Base-by-base conservation (phyloP, 2,888 invertebrate species). In the Phalera bucephala region DNA sequence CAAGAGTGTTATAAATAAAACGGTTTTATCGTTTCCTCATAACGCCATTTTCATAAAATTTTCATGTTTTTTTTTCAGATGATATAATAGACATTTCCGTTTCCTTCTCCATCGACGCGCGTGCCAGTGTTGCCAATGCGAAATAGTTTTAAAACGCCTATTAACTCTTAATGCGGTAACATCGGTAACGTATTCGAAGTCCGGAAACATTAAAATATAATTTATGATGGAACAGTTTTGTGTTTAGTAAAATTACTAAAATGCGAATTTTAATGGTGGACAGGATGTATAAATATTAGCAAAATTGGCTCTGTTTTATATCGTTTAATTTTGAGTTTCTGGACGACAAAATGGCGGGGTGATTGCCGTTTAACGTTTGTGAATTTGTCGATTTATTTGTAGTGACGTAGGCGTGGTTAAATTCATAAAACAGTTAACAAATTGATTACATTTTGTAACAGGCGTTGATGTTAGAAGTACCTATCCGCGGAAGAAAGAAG, bases 191-290 rank as follows among this genome's bases (percentile, higher is more conserved):
- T 73, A 76, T 79, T 65, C 64, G 64, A 68, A 66, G 77, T 75
- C 84, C 82, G 88, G 88, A 86, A 85, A 86, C 83, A 88, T 86
- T 85, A 89, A 85, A 79, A 64, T 68, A 74, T 83, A 77, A 87
- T 88, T 86, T 88, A 89, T 67, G 71, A 56, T 45, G 58, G 66
- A 77, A 74, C 63, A 72, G 77, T 80, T 81, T 77, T 74, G 75
- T 80, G 75, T 82, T 86, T 82, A 81, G 78, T 77, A 66, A 84
- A 83, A 86, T 88, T 75, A 80, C 75, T 80, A 71, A 80, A 80
- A 80, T 77, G 75, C 66, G 66, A 66, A 72, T 64, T 70, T 65
- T 80, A 78, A 87, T 80, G 70, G 74, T 42, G 33, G 46, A 55
- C 77, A 72, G 87, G 85, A 86, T 72, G 52, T 74, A 81, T 88